These are phyloP conservation scores for Riparia riparia DNA, from an alignment of 2,113 vertebrate species.

Conservation along the genomic window DNA sequence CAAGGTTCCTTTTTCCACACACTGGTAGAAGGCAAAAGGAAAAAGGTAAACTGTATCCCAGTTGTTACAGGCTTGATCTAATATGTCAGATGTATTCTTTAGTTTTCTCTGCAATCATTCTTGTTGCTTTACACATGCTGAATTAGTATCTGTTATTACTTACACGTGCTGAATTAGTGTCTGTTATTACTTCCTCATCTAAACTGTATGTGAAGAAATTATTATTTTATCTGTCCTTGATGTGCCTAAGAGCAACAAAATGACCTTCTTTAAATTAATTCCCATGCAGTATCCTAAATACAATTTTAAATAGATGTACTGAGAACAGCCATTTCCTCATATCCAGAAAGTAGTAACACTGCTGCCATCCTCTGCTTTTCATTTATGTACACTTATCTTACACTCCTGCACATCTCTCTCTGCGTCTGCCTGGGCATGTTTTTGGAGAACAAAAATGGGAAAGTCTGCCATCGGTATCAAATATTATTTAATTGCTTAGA, in stretches of 20 bases:
- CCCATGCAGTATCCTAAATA: not conserved
- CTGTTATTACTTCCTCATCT: not conserved
- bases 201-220: conserved; percentile 12
- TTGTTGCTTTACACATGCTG: not conserved
- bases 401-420: not conserved
- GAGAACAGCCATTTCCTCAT: conserved; percentile 36
- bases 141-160: not conserved
- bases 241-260: not conserved
- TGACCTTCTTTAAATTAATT: conserved; percentile 36
- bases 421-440: not conserved
- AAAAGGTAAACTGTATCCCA: not conserved
- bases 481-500: not conserved
- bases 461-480: not conserved
- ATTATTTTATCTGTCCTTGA: conserved; percentile 27
- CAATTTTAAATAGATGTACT: not conserved
- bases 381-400: conserved; percentile 1
- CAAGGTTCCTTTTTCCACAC: not conserved
- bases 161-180: not conserved
- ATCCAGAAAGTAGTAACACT: conserved; percentile 51
- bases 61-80: not conserved
- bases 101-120: not conserved
- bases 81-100: not conserved
- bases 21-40: not conserved
- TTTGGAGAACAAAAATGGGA: not conserved
- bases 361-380: conserved; percentile 72